Conservation (phyloP, 2,113 vertebrate genomes). For the Dascyllus trimaculatus region DNA sequence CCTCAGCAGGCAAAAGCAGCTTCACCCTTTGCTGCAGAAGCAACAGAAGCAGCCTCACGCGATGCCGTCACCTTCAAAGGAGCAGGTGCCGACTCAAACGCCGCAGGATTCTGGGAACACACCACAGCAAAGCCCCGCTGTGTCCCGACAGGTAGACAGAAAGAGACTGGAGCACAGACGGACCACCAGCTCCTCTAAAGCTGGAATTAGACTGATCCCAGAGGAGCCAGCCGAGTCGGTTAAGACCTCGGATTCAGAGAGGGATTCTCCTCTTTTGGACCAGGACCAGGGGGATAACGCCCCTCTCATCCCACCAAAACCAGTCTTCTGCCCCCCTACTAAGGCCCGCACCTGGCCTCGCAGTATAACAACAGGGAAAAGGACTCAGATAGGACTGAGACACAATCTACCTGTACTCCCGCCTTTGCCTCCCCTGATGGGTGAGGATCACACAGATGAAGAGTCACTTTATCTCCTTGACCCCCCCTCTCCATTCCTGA, state of each 20-base stretch:
- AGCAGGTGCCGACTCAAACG: conserved; percentile 48
- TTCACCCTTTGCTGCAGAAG: conserved; percentile 71
- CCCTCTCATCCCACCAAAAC: conserved; percentile 84
- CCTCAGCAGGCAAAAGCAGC: conserved; percentile 73
- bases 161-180: conserved; percentile 57
- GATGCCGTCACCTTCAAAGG: conserved; percentile 67
- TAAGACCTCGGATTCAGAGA: conserved; percentile 81
- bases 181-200: conserved; percentile 66
- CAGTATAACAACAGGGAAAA: conserved; percentile 78
- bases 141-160: conserved; percentile 47
- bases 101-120: conserved; percentile 52
- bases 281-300: conserved; percentile 80
- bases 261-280: conserved; percentile 83
- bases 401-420: conserved; percentile 82
- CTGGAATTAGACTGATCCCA: conserved; percentile 65
- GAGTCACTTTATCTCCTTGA: conserved; percentile 84
- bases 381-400: conserved; percentile 71
- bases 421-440: conserved; percentile 81
- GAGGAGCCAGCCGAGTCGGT: conserved; percentile 75
- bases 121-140: conserved; percentile 58
- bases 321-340: conserved; percentile 85
- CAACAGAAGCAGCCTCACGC: conserved; percentile 64
- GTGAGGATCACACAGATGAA: conserved; percentile 82
- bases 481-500: conserved; percentile 85
- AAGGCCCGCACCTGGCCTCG: conserved; percentile 88